Evolutionary conservation across 2,888 invertebrate species (phyloP).

Genomic region (Anaspis maculata): DNA sequence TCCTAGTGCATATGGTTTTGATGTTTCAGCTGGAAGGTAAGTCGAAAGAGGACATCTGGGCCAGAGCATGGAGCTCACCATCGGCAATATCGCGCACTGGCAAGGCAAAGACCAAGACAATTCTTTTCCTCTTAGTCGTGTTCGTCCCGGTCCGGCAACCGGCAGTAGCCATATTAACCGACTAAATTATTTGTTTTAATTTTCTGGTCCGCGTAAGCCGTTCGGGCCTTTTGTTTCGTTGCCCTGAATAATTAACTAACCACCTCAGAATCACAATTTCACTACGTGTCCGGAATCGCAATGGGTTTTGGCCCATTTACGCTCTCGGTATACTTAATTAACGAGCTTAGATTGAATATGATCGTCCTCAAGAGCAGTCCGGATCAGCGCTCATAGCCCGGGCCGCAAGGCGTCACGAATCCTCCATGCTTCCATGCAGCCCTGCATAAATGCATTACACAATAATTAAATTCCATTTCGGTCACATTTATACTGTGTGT

Average conservation of each 20-base stretch:
- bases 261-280: conserved; percentile 41
- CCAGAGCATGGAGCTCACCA: conserved; percentile 9
- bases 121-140: not conserved
- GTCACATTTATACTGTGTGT: conserved; percentile 40
- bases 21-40: conserved; percentile 32
- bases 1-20: conserved; percentile 30
- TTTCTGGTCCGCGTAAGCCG: conserved; percentile 31
- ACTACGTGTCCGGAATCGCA: conserved; percentile 39
- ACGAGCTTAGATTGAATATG: conserved; percentile 25
- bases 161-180: conserved; percentile 26
- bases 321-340: conserved; percentile 28
- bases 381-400: conserved; percentile 19
- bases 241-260: conserved; percentile 40
- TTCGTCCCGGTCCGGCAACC: conserved; percentile 1
- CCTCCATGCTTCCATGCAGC: conserved; percentile 16
- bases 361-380: conserved; percentile 19
- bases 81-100: too few relatives aligned
- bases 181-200: conserved; percentile 37
- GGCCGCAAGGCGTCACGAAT: conserved; percentile 22
- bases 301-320: conserved; percentile 30
- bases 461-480: conserved; percentile 43
- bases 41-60: conserved; percentile 10
- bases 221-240: conserved; percentile 31
- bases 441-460: conserved; percentile 39
- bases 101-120: not conserved